phyloP scores from a whole-genome alignment of 2,797 vertebrate genomes.

The Poecilia wingei region DNA sequence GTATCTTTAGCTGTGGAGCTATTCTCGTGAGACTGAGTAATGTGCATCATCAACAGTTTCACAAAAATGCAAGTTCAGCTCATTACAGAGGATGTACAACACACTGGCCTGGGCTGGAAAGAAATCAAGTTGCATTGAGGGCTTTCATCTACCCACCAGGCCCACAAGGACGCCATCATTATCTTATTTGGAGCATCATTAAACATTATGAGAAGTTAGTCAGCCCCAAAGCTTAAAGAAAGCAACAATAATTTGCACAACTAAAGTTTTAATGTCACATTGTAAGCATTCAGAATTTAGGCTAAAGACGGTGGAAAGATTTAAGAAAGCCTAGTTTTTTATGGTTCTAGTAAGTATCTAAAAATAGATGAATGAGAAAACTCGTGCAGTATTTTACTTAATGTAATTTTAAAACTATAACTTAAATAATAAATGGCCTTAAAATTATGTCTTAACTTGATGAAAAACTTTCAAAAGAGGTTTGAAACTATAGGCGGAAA shows the following conservation, averaged over 20 bases:
- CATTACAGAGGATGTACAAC: constrained; percentile 66
- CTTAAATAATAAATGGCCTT: background rate
- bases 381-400: background rate
- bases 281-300: constrained; percentile 57
- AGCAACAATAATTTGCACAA: constrained; percentile 39
- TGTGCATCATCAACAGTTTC: constrained; percentile 67
- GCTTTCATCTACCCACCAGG: constrained; percentile 72
- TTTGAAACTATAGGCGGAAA: background rate
- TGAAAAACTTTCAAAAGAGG: background rate
- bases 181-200: constrained; percentile 69
- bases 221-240: constrained; percentile 55
- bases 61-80: constrained; percentile 70
- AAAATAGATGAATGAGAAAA: constrained; percentile 29
- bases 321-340: constrained; percentile 18
- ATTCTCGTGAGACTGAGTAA: constrained; percentile 51
- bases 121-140: constrained; percentile 67
- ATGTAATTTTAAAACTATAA: background rate
- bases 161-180: constrained; percentile 74
- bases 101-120: constrained; percentile 62
- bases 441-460: background rate
- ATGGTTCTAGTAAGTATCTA: constrained; percentile 22
- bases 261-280: constrained; percentile 60
- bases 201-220: constrained; percentile 59
- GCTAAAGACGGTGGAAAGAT: constrained; percentile 48
- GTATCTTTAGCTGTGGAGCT: constrained; percentile 4